These are phyloP conservation scores for Sclerurus mexicanus DNA, from an alignment of 2,113 vertebrate species.

Conservation along the genomic window DNA sequence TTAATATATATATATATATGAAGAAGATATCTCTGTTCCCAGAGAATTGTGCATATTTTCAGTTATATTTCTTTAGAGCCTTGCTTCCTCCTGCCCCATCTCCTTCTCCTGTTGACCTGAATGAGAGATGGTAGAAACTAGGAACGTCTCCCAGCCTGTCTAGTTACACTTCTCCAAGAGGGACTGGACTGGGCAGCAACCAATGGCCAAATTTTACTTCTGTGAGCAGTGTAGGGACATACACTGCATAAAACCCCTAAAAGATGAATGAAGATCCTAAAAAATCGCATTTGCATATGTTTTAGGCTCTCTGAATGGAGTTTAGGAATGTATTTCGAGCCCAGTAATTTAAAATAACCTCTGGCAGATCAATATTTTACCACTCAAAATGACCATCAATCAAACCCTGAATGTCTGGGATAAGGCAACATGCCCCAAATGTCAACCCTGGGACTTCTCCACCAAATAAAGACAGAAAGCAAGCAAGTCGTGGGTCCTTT, in stretches of 20 bases:
- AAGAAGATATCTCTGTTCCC: neutral
- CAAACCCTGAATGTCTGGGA: neutral
- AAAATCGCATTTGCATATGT: neutral
- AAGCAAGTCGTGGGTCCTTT: neutral
- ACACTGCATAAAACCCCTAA: neutral
- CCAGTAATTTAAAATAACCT: neutral
- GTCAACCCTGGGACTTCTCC: neutral
- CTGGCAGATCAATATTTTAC: neutral
- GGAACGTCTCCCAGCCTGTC: neutral
- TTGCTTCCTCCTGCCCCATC: neutral
- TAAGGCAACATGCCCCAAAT: neutral
- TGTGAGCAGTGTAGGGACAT: neutral
- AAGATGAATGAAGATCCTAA: neutral
- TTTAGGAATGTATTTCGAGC: neutral
- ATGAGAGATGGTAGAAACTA: neutral
- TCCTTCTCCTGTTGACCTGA: neutral
- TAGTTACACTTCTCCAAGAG: neutral
- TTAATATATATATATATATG: neutral
- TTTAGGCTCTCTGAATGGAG: neutral
- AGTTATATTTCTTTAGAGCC: neutral
- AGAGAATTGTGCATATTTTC: neutral
- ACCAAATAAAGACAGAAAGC: neutral
- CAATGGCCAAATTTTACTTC: neutral
- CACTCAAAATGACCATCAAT: neutral
- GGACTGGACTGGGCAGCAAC: neutral